Percentiles rank a stretch among this genome's conserved stretches.
Evolutionary conservation across 35 echinoderm and acorn worm species (phyloP).

Genomic region (Ophioderma brevispina): DNA sequence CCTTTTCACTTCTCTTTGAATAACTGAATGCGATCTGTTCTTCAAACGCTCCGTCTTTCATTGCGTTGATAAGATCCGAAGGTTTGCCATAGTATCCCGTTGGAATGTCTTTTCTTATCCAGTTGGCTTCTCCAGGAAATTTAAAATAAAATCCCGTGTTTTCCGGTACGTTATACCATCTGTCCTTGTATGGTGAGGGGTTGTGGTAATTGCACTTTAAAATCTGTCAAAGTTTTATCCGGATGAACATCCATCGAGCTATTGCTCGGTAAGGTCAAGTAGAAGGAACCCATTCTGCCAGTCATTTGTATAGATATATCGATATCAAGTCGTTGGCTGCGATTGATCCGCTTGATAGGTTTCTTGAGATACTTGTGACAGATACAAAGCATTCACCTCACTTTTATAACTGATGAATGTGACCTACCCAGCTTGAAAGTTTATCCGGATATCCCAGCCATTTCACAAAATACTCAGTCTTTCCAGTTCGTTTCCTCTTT

Average conservation of each 20-base stretch:
- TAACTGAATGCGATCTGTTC: background rate
- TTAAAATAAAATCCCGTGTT: background rate
- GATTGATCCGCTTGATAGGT: background rate
- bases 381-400: background rate
- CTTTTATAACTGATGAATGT: conserved; percentile 16
- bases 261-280: conserved; percentile 50
- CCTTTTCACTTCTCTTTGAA: conserved; percentile 24
- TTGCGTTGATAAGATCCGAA: background rate
- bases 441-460: conserved; percentile 41
- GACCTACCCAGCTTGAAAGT: conserved; percentile 54
- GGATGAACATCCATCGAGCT: conserved; percentile 38
- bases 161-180: conserved; percentile 31
- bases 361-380: background rate
- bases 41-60: background rate
- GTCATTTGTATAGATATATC: background rate
- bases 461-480: conserved; percentile 32
- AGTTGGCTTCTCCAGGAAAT: background rate
- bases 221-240: conserved; percentile 54
- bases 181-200: background rate
- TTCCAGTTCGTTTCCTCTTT: conserved; percentile 9
- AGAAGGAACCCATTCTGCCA: conserved; percentile 27
- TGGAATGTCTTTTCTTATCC: conserved; percentile 9
- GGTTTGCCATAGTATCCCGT: conserved; percentile 9
- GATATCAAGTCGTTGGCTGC: background rate
- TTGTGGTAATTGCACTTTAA: conserved; percentile 9